Percentiles rank a stretch among this genome's conserved stretches.
Conservation (phyloP, 37 sponge, comb jelly and placozoan species). For the Aphrocallistes beatrix region DNA sequence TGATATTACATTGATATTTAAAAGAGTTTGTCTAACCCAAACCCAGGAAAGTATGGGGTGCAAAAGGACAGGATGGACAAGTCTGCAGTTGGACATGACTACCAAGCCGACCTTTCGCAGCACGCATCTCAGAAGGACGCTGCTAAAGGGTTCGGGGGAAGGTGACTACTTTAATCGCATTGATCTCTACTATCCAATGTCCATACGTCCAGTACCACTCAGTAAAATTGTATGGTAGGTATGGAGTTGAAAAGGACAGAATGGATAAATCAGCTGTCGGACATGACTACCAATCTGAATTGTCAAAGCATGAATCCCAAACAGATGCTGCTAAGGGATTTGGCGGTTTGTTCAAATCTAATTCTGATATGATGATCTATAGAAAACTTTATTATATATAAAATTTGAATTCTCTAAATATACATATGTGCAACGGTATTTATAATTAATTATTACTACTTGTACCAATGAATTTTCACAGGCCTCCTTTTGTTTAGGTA, state of each 20-base stretch:
- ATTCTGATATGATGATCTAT: too few relatives aligned
- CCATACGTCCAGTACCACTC: too few relatives aligned
- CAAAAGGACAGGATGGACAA: constrained; percentile 74
- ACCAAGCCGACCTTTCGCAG: constrained; percentile 51
- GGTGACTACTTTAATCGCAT: constrained; percentile 16
- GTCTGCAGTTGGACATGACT: constrained; percentile 73
- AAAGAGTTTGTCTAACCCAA: too few relatives aligned
- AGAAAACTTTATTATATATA: too few relatives aligned
- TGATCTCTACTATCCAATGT: too few relatives aligned
- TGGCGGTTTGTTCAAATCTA: constrained; percentile 25
- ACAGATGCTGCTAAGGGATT: constrained; percentile 21
- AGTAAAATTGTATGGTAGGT: too few relatives aligned
- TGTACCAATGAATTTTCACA: neutral
- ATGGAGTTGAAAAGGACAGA: constrained; percentile 31
- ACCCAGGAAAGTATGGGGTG: constrained; percentile 78
- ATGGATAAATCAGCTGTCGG: constrained; percentile 35
- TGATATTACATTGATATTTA: too few relatives aligned
- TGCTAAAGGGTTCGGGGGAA: constrained; percentile 77
- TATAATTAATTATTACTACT: neutral
- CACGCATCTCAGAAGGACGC: constrained; percentile 80
- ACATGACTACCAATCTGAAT: constrained; percentile 21
- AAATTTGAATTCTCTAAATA: too few relatives aligned
- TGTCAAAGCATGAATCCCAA: constrained; percentile 23
- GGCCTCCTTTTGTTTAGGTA: constrained; percentile 32
- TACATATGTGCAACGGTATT: too few relatives aligned